phyloP scores from a whole-genome alignment of 2,888 invertebrate species.

The Timandra comae region DNA sequence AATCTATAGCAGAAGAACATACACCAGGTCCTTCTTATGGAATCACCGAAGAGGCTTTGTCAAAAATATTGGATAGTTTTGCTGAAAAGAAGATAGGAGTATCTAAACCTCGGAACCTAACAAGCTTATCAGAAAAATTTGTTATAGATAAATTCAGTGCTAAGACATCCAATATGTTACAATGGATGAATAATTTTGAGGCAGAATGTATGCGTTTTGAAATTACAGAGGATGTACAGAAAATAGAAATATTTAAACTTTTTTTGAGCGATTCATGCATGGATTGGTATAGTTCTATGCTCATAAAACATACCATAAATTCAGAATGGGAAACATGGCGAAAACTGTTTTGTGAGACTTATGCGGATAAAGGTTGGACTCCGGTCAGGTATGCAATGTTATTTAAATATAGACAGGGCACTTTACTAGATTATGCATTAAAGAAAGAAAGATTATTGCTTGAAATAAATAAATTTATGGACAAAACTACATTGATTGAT shows the following conservation, averaged over 20 bases:
- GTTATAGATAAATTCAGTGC: constrained; percentile 11
- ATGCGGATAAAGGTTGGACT: constrained; percentile 24
- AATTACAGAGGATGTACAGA: constrained; percentile 1
- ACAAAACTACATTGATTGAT: constrained; percentile 6
- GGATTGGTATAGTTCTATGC: constrained; percentile 23
- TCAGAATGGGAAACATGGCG: constrained; percentile 24
- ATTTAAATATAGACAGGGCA: constrained; percentile 26
- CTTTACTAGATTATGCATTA: constrained; percentile 28
- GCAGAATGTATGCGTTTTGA: constrained; percentile 8
- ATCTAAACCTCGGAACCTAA: constrained; percentile 6
- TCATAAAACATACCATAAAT: constrained; percentile 16
- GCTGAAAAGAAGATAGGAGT: constrained; percentile 9
- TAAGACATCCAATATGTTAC: constrained; percentile 9
- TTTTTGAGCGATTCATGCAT: constrained; percentile 1
- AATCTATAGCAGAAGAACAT: constrained; percentile 4
- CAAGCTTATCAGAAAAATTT: constrained; percentile 11
- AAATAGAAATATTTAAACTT: constrained; percentile 1
- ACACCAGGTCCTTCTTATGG: not conserved
- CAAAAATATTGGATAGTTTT: constrained; percentile 14
- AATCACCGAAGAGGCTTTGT: constrained; percentile 1
- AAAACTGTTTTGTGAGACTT: constrained; percentile 22
- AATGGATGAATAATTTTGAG: constrained; percentile 11
- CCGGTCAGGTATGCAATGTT: constrained; percentile 19
- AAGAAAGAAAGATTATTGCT: constrained; percentile 22
- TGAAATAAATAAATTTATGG: constrained; percentile 8